Base-by-base conservation (phyloP, 2,888 invertebrate genomes). In the Pogonocherus hispidulus region DNA sequence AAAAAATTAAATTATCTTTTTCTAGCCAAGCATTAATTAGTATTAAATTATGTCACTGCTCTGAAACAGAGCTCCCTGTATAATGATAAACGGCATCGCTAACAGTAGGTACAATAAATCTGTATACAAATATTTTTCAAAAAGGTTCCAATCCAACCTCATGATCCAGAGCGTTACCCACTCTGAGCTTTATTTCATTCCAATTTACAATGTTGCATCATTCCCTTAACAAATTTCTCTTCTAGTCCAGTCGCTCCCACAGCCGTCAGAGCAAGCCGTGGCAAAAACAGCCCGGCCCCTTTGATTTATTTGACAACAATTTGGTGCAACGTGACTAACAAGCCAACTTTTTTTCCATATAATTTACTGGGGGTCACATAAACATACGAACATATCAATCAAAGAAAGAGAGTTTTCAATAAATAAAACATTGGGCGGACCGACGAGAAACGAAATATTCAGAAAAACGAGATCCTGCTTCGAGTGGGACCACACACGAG, bases 361-460 rank as follows among this genome's bases (percentile, higher is more conserved):
- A 54, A 63, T 63, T 55, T 55, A 63, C 44, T 54, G 63, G 46
- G n/a, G 46, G 32, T 63, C 55, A 63, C 46, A 55, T 63, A 46
- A 63, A 63, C 46, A 35, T 63, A 47, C 44, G 35, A 35, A 57
- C 63, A 44, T 63, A 55, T 63, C 63, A 63, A 63, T 63, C 63
- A 63, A 63, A 63, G 63, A 63, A 63, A 63, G 46, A 57, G 56
- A 57, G 65, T 65, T 65, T 47, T 56, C 65, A 51, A 65, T 65
- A 55, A 55, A 64, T 56, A 65, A 65, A 63, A 63, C 63, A 63
- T 63, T 27, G 63, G 63, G 55, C 46, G 3, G 46, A 46, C 32
- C 63, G 55, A 54, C 55, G 63, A 54, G 63, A 63, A 59, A 63
- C 63, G 46, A 63, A 63, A 63, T 63, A 54, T 55, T 63, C 55